These are phyloP conservation scores for Centrocercus urophasianus DNA, from an alignment of 2,113 vertebrate genomes.

Conservation along the genomic window DNA sequence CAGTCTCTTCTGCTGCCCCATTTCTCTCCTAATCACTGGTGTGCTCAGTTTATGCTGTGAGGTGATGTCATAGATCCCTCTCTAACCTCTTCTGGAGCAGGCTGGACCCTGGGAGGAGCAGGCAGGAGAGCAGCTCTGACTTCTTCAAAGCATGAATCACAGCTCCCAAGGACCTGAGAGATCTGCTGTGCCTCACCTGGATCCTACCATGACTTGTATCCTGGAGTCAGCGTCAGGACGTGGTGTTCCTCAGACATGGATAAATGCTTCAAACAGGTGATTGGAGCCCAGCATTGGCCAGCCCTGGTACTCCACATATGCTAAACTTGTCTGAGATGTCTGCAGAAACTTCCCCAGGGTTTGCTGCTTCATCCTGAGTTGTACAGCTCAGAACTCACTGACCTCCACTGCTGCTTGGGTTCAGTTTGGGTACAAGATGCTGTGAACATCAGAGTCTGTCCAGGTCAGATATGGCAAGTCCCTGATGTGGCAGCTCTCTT, in stretches of 20 bases:
- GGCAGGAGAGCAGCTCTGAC: neutral
- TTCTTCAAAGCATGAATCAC: neutral
- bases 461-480: neutral
- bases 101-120: neutral
- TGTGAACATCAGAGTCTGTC: neutral
- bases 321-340: neutral
- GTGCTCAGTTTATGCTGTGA: neutral
- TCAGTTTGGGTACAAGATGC: neutral
- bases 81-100: neutral
- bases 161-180: neutral
- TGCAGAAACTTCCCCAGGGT: neutral
- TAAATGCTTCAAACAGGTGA: neutral
- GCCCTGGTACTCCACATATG: fast-evolving
- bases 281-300: neutral
- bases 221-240: too few relatives aligned
- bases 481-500: neutral
- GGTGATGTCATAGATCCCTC: neutral
- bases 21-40: neutral
- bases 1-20: neutral
- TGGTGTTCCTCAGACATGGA: fast-evolving
- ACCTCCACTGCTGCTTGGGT: neutral
- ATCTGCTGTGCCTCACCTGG: neutral
- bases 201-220: neutral
- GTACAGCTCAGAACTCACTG: neutral
- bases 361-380: neutral